Conservation (phyloP, 2,888 invertebrate species). For the Sepiola atlantica region DNA sequence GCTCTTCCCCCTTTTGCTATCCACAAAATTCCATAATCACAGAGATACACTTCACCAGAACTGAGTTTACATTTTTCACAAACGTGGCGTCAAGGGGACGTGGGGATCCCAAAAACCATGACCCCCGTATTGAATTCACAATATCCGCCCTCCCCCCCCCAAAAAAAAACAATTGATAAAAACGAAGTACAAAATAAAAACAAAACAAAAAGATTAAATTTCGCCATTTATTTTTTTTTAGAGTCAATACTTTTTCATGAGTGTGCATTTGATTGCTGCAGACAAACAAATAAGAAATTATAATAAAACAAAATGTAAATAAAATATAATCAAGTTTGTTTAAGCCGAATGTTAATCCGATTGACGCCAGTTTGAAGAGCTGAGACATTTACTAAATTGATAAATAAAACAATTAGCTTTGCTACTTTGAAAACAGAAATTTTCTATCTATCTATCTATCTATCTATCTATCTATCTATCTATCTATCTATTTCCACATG, state of each 20-base stretch:
- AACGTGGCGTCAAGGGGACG: neutral
- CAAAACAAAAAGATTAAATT: neutral
- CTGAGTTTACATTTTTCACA: neutral
- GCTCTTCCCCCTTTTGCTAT: neutral
- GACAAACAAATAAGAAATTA: neutral
- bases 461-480: neutral
- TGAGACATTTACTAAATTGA: neutral
- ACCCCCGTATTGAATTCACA: neutral
- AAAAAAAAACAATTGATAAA: too few species aligned
- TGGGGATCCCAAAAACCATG: neutral
- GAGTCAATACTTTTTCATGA: neutral
- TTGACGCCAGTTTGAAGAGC: neutral
- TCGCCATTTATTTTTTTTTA: neutral
- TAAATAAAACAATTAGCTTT: neutral
- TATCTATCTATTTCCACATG: constrained; percentile 32
- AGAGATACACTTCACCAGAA: neutral
- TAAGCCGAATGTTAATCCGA: neutral
- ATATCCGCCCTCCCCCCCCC: neutral
- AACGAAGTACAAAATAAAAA: too few species aligned
- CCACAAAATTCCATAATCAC: neutral
- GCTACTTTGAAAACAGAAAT: neutral
- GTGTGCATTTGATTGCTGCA: neutral
- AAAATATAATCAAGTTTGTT: neutral
- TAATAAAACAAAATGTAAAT: neutral
- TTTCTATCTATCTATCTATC: neutral